Conservation (phyloP, 2,113 vertebrate genomes). For the Forbesichthys papilliferus region DNA sequence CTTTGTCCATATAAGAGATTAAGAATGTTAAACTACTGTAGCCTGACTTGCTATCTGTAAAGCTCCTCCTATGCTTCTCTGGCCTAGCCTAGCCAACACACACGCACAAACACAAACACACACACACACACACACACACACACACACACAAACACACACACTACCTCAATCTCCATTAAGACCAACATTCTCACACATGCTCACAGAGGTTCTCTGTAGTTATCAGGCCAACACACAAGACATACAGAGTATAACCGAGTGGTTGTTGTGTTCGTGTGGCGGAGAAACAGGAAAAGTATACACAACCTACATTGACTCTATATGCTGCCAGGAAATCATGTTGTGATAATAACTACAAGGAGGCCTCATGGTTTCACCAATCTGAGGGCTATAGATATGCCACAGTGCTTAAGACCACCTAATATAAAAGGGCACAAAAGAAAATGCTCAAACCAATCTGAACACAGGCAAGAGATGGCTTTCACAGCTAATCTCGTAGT, state of each 20-base stretch:
- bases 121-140: not conserved
- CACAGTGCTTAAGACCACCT: too few relatives aligned
- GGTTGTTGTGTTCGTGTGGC: conserved; percentile 19
- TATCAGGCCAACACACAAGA: conserved; percentile 24
- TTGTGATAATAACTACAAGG: conserved; percentile 7
- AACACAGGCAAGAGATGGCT: not conserved
- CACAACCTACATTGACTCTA: not conserved
- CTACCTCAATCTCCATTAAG: conserved; percentile 33
- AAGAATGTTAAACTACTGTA: conserved; percentile 27
- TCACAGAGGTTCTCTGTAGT: conserved; percentile 15
- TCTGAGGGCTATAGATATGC: not conserved
- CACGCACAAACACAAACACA: not conserved
- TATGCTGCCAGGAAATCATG: conserved; percentile 15
- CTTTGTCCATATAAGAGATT: conserved; percentile 23
- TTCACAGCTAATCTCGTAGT: not conserved
- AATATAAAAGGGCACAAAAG: not conserved
- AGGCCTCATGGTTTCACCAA: conserved; percentile 5
- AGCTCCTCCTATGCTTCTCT: not conserved
- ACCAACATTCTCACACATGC: not conserved
- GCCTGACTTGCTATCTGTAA: conserved; percentile 27
- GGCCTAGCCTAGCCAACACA: not conserved
- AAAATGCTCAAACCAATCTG: conserved; percentile 1
- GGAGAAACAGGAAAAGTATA: conserved; percentile 12
- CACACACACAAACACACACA: not conserved
- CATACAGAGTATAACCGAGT: conserved; percentile 24